Conservation (phyloP, 2,888 invertebrate genomes). For the Masnerella sp. region DNA sequence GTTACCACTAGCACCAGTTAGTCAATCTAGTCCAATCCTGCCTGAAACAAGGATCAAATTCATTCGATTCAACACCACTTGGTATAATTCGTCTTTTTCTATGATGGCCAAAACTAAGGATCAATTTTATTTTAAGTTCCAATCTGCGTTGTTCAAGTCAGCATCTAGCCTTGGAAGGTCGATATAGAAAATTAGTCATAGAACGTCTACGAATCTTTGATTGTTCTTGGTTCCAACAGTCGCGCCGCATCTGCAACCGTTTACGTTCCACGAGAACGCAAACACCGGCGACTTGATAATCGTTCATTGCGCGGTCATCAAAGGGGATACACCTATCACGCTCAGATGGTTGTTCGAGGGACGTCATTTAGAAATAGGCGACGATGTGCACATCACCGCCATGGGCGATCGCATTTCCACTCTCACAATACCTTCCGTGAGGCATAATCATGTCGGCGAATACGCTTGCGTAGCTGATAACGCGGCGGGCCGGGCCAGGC, state of each 20-base stretch:
- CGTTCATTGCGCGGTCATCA: slow-evolving; percentile 81
- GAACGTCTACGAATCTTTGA: slow-evolving; percentile 1
- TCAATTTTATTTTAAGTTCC: not conserved
- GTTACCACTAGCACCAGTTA: not conserved
- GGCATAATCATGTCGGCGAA: slow-evolving; percentile 85
- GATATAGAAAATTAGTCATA: not conserved
- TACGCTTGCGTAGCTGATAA: slow-evolving; percentile 88
- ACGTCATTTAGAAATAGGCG: slow-evolving; percentile 75
- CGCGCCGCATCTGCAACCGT: slow-evolving; percentile 78
- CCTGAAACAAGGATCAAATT: too few relatives aligned
- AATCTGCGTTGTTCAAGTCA: not conserved
- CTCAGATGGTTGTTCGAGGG: slow-evolving; percentile 75
- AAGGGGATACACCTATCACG: slow-evolving; percentile 79
- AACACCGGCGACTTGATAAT: slow-evolving; percentile 80
- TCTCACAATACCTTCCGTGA: slow-evolving; percentile 84
- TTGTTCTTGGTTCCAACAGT: slow-evolving; percentile 68
- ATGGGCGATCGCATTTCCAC: slow-evolving; percentile 79
- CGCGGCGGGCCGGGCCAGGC: slow-evolving; percentile 84
- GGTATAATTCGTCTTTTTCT: too few relatives aligned
- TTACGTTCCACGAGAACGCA: slow-evolving; percentile 77
- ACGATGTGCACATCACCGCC: slow-evolving; percentile 73
- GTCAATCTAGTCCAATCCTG: too few relatives aligned
- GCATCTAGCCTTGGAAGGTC: too few relatives aligned
- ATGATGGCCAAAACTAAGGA: too few relatives aligned
- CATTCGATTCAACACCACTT: too few relatives aligned